These are phyloP conservation scores for Carassius carassius DNA, from an alignment of 2,113 vertebrate genomes.

Conservation along the genomic window DNA sequence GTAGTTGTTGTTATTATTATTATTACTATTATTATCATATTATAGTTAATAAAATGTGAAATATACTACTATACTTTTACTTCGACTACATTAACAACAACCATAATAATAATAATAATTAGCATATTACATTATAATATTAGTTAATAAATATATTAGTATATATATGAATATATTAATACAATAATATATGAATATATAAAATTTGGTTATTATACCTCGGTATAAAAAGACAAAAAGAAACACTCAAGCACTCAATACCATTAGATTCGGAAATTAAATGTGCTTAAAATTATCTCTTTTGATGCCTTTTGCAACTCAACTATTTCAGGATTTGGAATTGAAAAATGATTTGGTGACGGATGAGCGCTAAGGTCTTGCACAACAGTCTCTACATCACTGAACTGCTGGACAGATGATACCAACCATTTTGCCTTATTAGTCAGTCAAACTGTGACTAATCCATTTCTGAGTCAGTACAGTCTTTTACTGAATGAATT, in stretches of 20 bases:
- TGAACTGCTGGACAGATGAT: conserved; percentile 17
- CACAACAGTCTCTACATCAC: neutral
- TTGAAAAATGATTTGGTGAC: neutral
- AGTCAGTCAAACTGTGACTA: conserved; percentile 30
- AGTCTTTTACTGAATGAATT: conserved; percentile 8
- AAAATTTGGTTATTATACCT: neutral
- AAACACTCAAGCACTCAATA: neutral
- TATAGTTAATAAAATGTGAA: too few relatives aligned
- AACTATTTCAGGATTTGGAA: conserved; percentile 17
- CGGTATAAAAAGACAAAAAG: neutral
- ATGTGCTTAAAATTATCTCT: neutral
- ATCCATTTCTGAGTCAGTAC: conserved; percentile 36
- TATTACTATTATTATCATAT: too few relatives aligned
- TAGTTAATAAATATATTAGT: neutral
- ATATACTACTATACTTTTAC: too few relatives aligned
- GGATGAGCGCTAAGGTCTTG: neutral
- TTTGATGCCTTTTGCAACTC: neutral
- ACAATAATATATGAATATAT: too few relatives aligned
- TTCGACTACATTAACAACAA: too few relatives aligned
- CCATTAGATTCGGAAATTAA: neutral
- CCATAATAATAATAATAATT: neutral
- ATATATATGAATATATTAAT: too few relatives aligned
- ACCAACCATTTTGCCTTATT: conserved; percentile 25
- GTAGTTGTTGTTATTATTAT: too few relatives aligned
- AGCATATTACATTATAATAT: neutral